phyloP scores from a whole-genome alignment of 1,140 invertebrate species.

The Listronotus bonariensis region DNA sequence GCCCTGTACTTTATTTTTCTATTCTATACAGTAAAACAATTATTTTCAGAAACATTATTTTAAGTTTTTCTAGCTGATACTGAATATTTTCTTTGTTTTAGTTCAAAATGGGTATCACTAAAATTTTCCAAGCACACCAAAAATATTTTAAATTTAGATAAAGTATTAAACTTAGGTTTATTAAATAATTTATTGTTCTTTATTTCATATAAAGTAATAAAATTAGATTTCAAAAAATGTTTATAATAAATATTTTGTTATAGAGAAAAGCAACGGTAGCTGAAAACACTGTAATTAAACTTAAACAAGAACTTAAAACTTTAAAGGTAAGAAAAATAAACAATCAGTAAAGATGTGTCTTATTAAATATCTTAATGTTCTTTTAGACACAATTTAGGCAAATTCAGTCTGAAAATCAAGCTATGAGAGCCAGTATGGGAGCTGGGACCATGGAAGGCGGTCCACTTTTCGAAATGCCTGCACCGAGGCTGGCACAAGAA shows the following conservation, averaged over 20 bases:
- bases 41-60: too few relatives aligned
- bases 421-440: conserved; percentile 52
- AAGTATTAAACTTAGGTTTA: too few relatives aligned
- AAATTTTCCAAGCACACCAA: too few relatives aligned
- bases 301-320: conserved; percentile 64
- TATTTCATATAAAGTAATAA: neutral
- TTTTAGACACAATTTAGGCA: conserved; percentile 52
- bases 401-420: conserved; percentile 57
- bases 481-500: conserved; percentile 60
- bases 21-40: too few relatives aligned
- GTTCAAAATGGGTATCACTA: too few relatives aligned
- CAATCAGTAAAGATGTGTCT: too few relatives aligned
- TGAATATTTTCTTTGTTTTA: too few relatives aligned
- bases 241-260: conserved; percentile 39
- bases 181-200: too few relatives aligned
- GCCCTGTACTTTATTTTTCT: too few relatives aligned
- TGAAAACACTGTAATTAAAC: conserved; percentile 60
- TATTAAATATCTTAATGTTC: conserved; percentile 4
- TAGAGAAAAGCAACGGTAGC: conserved; percentile 62
- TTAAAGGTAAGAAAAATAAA: conserved; percentile 59
- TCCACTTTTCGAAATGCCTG: conserved; percentile 44
- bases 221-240: neutral
- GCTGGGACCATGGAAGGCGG: conserved; percentile 45
- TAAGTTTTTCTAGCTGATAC: too few relatives aligned
- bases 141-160: too few relatives aligned